phyloP scores from a whole-genome alignment of 2,797 vertebrate genomes.

The Sebastes itinus region DNA sequence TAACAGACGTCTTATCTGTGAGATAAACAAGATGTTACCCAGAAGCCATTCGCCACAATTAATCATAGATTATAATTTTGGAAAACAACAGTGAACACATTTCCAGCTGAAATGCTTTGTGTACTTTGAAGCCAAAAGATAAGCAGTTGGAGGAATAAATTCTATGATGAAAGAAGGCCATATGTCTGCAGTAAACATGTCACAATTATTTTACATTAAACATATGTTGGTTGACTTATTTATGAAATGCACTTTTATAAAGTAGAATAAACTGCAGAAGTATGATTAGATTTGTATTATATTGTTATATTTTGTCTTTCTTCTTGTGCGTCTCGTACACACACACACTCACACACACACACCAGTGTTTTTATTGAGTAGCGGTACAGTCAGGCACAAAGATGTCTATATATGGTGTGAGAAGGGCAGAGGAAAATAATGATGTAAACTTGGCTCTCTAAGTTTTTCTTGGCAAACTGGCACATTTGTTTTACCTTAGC shows the following conservation, averaged over 20 bases:
- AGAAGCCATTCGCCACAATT: not conserved
- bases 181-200: not conserved
- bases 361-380: slow-evolving; percentile 12
- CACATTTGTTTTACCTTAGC: not conserved
- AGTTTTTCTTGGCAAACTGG: slow-evolving; percentile 35
- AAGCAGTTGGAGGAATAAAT: not conserved
- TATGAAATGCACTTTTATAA: not conserved
- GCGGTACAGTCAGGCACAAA: not conserved
- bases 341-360: not conserved
- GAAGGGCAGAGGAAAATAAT: slow-evolving; percentile 23
- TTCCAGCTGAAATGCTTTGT: not conserved
- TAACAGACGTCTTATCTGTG: not conserved
- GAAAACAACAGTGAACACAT: not conserved
- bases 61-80: not conserved
- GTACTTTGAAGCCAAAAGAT: not conserved
- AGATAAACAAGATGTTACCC: not conserved
- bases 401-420: slow-evolving; percentile 54
- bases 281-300: not conserved
- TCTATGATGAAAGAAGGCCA: not conserved
- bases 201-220: not conserved
- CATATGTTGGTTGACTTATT: not conserved
- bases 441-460: slow-evolving; percentile 19
- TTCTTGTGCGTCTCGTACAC: not conserved
- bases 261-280: not conserved
- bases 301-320: not conserved